Evolutionary conservation across 2,797 vertebrate species (phyloP).

Genomic region (Cirrhinus mrigala): DNA sequence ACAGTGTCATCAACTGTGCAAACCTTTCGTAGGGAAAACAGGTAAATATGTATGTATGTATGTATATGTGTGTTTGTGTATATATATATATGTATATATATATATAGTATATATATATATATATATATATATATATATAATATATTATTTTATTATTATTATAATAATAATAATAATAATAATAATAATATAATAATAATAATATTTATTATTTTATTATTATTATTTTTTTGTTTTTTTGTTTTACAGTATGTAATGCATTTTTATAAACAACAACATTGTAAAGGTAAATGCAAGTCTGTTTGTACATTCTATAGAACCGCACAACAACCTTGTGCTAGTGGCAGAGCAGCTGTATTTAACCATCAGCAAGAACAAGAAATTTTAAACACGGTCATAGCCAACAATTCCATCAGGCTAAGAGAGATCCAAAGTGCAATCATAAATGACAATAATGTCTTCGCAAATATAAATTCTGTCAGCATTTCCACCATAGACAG

Average conservation of each 20-base stretch:
- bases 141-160: too few relatives aligned
- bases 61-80: too few relatives aligned
- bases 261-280: not conserved
- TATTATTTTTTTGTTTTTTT: too few relatives aligned
- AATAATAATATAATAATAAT: too few relatives aligned
- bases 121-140: too few relatives aligned
- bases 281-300: not conserved
- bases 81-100: too few relatives aligned
- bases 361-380: not conserved
- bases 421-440: not conserved
- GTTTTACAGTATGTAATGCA: not conserved
- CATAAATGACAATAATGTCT: not conserved
- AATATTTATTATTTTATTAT: too few relatives aligned
- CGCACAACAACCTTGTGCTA: not conserved
- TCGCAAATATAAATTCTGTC: not conserved
- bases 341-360: not conserved
- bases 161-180: too few relatives aligned
- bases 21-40: not conserved
- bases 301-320: not conserved
- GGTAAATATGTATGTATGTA: slow-evolving; percentile 12
- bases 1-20: not conserved
- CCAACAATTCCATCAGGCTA: not conserved
- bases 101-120: too few relatives aligned
- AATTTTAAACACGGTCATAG: not conserved
- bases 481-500: not conserved